These are phyloP conservation scores for Podabrus alpinus DNA, from an alignment of 2,888 invertebrate species.

Conservation along the genomic window DNA sequence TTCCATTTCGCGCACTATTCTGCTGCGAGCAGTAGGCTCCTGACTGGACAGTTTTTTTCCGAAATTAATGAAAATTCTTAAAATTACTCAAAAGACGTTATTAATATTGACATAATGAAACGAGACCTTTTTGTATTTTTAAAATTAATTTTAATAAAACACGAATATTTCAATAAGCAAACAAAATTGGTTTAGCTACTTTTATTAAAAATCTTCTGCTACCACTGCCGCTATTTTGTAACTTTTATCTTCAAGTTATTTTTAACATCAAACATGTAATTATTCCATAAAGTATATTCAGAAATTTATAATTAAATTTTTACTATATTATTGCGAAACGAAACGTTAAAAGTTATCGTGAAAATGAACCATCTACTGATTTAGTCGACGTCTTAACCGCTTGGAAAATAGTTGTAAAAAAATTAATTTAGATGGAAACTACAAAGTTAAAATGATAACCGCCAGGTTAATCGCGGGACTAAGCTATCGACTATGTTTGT, in stretches of 20 bases:
- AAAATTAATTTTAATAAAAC: conserved; percentile 27
- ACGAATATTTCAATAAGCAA: background rate
- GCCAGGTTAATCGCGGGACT: too few relatives aligned
- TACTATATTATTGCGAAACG: background rate
- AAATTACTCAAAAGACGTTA: conserved; percentile 9
- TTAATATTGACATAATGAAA: conserved; percentile 32
- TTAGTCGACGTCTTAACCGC: background rate
- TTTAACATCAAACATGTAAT: background rate
- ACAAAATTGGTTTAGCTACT: background rate
- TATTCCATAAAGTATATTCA: background rate
- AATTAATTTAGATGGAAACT: too few relatives aligned
- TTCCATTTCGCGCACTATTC: conserved; percentile 4
- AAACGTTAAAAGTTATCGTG: background rate
- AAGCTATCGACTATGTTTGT: too few relatives aligned
- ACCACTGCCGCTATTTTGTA: background rate
- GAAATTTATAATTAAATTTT: background rate
- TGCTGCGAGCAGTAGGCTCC: background rate
- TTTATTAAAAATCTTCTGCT: background rate
- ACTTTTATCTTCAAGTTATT: background rate
- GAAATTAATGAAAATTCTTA: conserved; percentile 8
- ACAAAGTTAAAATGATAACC: too few relatives aligned
- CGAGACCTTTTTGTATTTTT: conserved; percentile 27
- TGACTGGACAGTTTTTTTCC: background rate
- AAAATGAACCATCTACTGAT: background rate
- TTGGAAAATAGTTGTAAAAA: too few relatives aligned